Evolutionary conservation across 2,797 vertebrate species (phyloP).

Genomic region (Galago senegalensis): DNA sequence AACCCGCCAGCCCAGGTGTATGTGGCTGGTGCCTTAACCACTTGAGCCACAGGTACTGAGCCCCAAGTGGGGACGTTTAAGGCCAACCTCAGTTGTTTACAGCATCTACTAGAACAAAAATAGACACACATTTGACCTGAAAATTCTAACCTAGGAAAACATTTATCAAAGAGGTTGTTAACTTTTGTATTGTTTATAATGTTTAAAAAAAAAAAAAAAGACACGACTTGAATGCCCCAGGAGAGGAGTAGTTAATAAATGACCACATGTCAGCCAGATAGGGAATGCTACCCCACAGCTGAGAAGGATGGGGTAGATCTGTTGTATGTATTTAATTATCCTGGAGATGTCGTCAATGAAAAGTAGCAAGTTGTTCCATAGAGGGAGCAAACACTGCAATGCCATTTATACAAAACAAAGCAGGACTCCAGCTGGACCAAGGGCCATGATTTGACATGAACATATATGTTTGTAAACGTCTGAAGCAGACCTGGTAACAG

Average conservation of each 20-base stretch:
- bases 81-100: not conserved
- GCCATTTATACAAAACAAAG: not conserved
- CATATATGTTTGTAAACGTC: not conserved
- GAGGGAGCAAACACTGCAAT: not conserved
- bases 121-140: not conserved
- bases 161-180: not conserved
- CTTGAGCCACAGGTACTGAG: no score
- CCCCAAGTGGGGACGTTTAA: not conserved
- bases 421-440: not conserved
- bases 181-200: not conserved
- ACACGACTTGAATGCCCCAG: not conserved
- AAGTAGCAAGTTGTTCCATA: not conserved
- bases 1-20: no score
- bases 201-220: not conserved
- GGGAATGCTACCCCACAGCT: not conserved
- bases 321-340: not conserved
- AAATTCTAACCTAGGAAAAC: not conserved
- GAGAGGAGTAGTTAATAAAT: not conserved
- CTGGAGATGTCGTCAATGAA: not conserved
- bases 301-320: not conserved
- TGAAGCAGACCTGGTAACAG: not conserved
- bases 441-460: not conserved
- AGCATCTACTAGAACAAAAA: not conserved
- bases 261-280: accelerated
- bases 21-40: no score